phyloP scores from a whole-genome alignment of 2,888 invertebrate species.

The Ptychoptera contaminata region DNA sequence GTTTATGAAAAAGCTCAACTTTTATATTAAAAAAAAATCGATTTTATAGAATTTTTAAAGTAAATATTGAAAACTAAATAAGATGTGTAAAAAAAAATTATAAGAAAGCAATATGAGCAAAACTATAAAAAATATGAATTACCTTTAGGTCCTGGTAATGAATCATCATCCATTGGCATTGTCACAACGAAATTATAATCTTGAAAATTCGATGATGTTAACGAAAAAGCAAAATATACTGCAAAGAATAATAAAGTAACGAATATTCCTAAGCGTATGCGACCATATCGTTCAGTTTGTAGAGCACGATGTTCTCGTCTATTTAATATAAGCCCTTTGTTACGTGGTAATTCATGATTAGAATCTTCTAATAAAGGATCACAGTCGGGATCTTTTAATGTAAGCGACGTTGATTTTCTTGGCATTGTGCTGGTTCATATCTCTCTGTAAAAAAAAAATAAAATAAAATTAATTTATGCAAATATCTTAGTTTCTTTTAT shows the following conservation, averaged over 20 bases:
- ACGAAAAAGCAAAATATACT: conserved; percentile 1
- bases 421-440: conserved; percentile 27
- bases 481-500: background rate
- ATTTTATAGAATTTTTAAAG: too few species aligned
- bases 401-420: background rate
- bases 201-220: conserved; percentile 1
- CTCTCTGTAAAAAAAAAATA: conserved; percentile 33
- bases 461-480: background rate
- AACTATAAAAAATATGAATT: background rate
- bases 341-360: background rate
- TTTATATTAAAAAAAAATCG: too few species aligned
- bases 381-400: background rate
- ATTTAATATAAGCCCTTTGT: background rate
- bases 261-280: conserved; percentile 3
- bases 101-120: background rate
- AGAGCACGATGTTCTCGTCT: background rate
- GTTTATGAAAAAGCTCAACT: too few species aligned
- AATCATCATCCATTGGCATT: conserved; percentile 6
- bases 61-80: too few species aligned
- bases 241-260: conserved; percentile 1
- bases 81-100: background rate
- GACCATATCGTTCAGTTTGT: conserved; percentile 6
- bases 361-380: background rate
- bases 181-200: conserved; percentile 6
- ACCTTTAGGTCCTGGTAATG: conserved; percentile 7